Evolutionary conservation across 1,140 invertebrate genomes (phyloP).

Genomic region (Solenopsis invicta): DNA sequence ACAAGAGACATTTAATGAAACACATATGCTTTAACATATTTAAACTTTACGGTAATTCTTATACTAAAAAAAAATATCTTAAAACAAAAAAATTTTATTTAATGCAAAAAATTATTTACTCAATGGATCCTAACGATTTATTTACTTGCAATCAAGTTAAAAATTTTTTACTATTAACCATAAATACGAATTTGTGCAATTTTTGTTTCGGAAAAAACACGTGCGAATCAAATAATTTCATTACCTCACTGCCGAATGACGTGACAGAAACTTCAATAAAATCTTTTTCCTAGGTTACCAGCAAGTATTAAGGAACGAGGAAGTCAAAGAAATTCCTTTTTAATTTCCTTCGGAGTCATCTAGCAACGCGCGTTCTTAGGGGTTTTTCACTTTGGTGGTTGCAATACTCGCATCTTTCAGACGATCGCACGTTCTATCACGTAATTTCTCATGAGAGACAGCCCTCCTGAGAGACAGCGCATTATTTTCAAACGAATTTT

Average conservation of each 20-base stretch:
- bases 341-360: slow-evolving; percentile 18
- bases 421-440: slow-evolving; percentile 37
- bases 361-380: neutral
- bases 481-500: slow-evolving; percentile 58
- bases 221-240: neutral
- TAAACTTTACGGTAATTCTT: too few species aligned
- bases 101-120: too few species aligned
- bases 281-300: neutral
- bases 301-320: neutral
- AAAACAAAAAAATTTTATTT: too few species aligned
- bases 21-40: too few species aligned
- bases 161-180: too few species aligned
- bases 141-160: too few species aligned
- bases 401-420: slow-evolving; percentile 12
- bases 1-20: too few species aligned
- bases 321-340: slow-evolving; percentile 12
- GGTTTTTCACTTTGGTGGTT: slow-evolving; percentile 1
- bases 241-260: neutral
- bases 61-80: too few species aligned
- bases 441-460: slow-evolving; percentile 61
- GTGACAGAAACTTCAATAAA: slow-evolving; percentile 16
- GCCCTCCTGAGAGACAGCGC: neutral
- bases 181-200: neutral
- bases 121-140: too few species aligned
- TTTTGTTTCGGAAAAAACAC: neutral